These are phyloP conservation scores for Aleadryas rufinucha DNA, from an alignment of 2,113 vertebrate species.

Conservation along the genomic window DNA sequence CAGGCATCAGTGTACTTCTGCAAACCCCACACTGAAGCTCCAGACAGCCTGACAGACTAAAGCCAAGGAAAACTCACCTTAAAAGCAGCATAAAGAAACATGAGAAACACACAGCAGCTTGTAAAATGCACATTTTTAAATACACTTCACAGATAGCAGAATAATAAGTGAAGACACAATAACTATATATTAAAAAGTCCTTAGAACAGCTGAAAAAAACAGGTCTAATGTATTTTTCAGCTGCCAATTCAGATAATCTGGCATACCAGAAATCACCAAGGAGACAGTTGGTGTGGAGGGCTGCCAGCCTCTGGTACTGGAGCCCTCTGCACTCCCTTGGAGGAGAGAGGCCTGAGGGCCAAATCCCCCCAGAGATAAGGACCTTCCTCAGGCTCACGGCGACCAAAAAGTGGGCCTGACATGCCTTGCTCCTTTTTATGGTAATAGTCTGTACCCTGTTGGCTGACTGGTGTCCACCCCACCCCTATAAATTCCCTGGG, in stretches of 20 bases:
- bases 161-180: neutral
- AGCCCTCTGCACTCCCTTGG: too few relatives aligned
- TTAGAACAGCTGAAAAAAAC: conserved; percentile 9
- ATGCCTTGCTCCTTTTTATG: too few relatives aligned
- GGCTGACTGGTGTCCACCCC: too few relatives aligned
- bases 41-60: neutral
- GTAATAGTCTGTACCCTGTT: too few relatives aligned
- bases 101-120: neutral
- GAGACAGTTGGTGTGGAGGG: neutral
- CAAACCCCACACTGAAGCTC: neutral
- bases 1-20: neutral
- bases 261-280: neutral
- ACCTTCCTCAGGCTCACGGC: too few relatives aligned
- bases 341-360: too few relatives aligned
- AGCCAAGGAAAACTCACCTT: neutral
- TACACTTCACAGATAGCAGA: neutral
- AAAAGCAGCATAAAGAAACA: neutral
- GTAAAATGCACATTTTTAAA: neutral
- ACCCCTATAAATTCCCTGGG: too few relatives aligned
- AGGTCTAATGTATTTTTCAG: neutral
- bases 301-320: too few relatives aligned
- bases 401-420: too few relatives aligned
- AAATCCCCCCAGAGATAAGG: too few relatives aligned
- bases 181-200: neutral
- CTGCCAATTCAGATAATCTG: neutral